Evolutionary conservation across 2,113 vertebrate genomes (phyloP), one percentile per base, ranked within the genome.

Genomic region (Hippocampus abdominalis): DNA sequence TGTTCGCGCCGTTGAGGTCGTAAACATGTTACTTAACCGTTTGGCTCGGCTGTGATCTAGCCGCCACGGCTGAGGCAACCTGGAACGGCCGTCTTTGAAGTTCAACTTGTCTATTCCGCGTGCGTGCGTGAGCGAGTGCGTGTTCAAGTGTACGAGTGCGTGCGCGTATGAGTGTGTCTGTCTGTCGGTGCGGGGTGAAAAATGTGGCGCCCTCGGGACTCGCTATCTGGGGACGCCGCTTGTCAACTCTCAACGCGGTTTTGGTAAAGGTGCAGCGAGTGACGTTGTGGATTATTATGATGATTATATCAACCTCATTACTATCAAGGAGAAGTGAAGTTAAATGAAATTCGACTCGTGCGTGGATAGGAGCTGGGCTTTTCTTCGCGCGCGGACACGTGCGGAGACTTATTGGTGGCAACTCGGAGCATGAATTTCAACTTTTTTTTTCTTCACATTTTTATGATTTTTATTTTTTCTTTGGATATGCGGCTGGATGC

Each of bases 81-180:
- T 87, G 82, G 65, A 60, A 16, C 57, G 8, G 12, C 68, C 59
- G 71, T 71, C 80, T 87, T 83, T 90, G 87, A 88, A 87, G 82
- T 86, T 75, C 63, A 77, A 73, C 70, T 63, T 68, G 68, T 61
- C 66, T 66, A 27, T 29, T 5, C 8, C 42, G 25, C 48, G 32
- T 36, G 27, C 27, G 27, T 27, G 32, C 32, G 32, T 36, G 32
- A 36, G 5, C 32, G 5, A 36, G 32, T 36, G 32, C 5, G 32
- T 36, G 32, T 36, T 0, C 5, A 36, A 6, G 32, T 36, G 32
- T 15, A 10, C 42, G 23, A 70, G 73, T 72, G 63, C 25, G 63
- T 6, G 40, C 4, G 61, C 8, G 36, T 5, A 36, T 36, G 32
- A 32, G 32, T 36, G 32, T 36, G 32, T 36, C 0, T 36, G 32